These are phyloP conservation scores for Carduelis carduelis DNA, from an alignment of 2,797 vertebrate species.

Conservation along the genomic window DNA sequence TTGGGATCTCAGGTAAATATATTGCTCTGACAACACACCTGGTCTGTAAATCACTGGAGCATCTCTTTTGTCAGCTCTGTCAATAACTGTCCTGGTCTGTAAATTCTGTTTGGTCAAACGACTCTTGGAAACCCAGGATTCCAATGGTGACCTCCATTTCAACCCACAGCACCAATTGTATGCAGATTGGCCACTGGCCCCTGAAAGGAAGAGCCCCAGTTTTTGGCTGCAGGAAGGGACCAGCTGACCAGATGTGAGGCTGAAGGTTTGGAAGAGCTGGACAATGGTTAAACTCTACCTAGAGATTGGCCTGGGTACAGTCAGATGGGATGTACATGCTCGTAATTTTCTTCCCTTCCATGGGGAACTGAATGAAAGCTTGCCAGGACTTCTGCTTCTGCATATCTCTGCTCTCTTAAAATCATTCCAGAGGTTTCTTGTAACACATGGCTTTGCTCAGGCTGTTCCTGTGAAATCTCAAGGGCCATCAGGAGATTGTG, in stretches of 20 bases:
- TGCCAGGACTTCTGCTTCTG: conserved; percentile 49
- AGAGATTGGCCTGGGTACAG: conserved; percentile 35
- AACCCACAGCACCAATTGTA: conserved; percentile 51
- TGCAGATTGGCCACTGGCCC: conserved; percentile 34
- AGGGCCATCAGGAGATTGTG: background rate
- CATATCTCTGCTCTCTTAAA: conserved; percentile 25
- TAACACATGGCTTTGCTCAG: conserved; percentile 59
- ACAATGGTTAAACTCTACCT: background rate
- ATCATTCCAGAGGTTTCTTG: background rate
- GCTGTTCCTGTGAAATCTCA: conserved; percentile 7
- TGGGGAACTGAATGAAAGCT: background rate
- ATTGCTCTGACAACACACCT: conserved; percentile 71
- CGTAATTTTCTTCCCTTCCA: background rate
- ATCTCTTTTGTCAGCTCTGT: conserved; percentile 63
- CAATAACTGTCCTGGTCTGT: conserved; percentile 56
- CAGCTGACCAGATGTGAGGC: conserved; percentile 5
- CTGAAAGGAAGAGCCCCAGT: background rate
- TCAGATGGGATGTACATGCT: background rate
- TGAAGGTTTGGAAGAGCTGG: conserved; percentile 18
- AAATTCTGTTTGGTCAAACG: conserved; percentile 64
- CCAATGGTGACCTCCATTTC: conserved; percentile 66
- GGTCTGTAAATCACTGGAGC: conserved; percentile 69
- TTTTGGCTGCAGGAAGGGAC: background rate
- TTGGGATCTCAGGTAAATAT: conserved; percentile 49
- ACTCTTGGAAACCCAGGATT: background rate